Base-by-base conservation (phyloP, 2,888 invertebrate species). In the Furcula furcula region DNA sequence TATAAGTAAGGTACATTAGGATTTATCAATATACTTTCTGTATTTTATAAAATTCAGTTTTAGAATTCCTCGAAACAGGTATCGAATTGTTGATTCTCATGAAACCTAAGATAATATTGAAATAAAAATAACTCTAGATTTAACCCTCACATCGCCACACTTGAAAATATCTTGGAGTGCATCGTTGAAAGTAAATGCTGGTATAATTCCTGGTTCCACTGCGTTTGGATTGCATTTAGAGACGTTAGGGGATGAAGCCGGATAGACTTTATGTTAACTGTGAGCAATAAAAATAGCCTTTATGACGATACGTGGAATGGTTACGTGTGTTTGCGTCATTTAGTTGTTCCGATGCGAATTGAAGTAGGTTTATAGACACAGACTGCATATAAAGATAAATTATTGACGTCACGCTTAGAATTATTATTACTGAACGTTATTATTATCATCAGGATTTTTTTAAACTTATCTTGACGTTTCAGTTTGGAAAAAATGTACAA, bases 181-280 rank as follows among this genome's bases (percentile, higher is more conserved):
- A 80, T 78, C 84, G 85, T 84, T 86, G 85, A 84, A 80, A 85
- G 81, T 85, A 84, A 86, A 86, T 84, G 78, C 65, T 65, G 72
- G 67, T 72, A 81, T 85, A 84, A 85, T 86, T 87, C 65, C 76
- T 72, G 65, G 62, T 82, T 77, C 72, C 62, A 81, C 72, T 79
- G 79, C 82, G 76, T 85, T 82, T 69, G 78, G 80, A 86, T 85
- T 85, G 84, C 86, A 83, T 84, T 81, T 74, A 76, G 66, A 75
- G 72, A 79, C 81, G 77, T 78, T 73, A 64, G 69, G 72, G 84
- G 83, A 85, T 85, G 83, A 79, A 80, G 73, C 72, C 58, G 78
- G 79, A 85, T 84, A 73, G 78, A 82, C 64, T 87, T 86, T 84
- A 85, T 84, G 82, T 80, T 79, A 78, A 84, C 81, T 73, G 81